Base-by-base conservation (phyloP, 1,140 invertebrate species). In the Dendrolimus punctatus region DNA sequence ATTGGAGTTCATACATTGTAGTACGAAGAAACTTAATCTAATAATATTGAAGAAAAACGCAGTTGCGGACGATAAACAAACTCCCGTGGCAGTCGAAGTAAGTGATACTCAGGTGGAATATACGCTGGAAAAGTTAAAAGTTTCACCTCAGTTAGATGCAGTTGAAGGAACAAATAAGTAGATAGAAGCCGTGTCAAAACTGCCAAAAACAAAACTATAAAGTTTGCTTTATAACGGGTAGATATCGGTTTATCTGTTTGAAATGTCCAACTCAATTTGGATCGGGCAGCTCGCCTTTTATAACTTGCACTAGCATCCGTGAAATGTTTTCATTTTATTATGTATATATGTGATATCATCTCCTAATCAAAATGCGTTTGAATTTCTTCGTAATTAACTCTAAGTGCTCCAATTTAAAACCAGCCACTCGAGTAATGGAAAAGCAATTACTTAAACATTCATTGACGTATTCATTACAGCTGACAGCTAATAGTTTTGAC, bases 171-270 rank as follows among this genome's bases (percentile, higher is more conserved):
- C 79, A 84, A 84, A 86, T 81, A 86, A 83, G 77, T 80, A 80
- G 77, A 80, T 76, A 76, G 78, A 77, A 76, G 70, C 74, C 67
- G 67, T 74, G 83, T 86, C 83, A 85, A 81, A 85, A 86, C 76
- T 84, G 80, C 80, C 82, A 87, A 87, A 87, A 88, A 88, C 85
- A 88, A 87, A 87, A 85, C 86, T 79, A 87, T 88, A 88, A 88
- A 88, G 71, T 87, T 84, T 70, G 75, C 68, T 83, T 77, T 75
- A 84, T 81, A 80, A 80, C 73, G 64, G 70, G 61, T 70, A 72
- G 76, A 78, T 80, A 82, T 72, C 76, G 70, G 68, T 84, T 82
- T 81, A 87, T 84, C 83, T 84, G 77, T 80, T 82, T 73, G 70
- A 74, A 56, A 81, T 82, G 76, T 82, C 80, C 53, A 72, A 82